These are phyloP conservation scores for Cherax quadricarinatus DNA, from an alignment of 1,140 invertebrate species.

Conservation along the genomic window DNA sequence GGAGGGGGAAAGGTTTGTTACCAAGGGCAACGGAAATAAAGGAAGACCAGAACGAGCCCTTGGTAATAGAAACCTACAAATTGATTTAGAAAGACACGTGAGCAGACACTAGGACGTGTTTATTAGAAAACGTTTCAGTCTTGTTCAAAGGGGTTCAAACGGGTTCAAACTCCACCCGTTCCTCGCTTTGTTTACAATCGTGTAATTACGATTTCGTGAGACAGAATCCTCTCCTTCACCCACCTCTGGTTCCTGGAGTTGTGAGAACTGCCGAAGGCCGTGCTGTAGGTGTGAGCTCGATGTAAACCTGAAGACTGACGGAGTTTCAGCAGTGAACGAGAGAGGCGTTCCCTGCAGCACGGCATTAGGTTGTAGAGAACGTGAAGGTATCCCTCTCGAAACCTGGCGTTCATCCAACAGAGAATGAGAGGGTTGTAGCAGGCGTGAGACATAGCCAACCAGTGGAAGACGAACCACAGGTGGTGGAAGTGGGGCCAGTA, in stretches of 20 bases:
- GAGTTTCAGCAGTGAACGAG: constrained; percentile 15
- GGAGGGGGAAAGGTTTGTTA: too few species aligned
- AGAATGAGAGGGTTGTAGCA: constrained; percentile 80
- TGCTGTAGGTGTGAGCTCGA: constrained; percentile 39
- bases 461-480: constrained; percentile 74
- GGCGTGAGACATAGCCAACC: constrained; percentile 75
- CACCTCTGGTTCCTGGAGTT: background rate
- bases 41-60: too few species aligned
- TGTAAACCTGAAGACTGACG: constrained; percentile 28
- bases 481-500: constrained; percentile 72
- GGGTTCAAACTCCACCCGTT: too few species aligned
- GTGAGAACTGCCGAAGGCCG: constrained; percentile 7
- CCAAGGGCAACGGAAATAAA: too few species aligned
- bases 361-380: constrained; percentile 44
- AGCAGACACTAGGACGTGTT: too few species aligned
- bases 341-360: constrained; percentile 14
- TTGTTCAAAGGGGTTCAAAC: too few species aligned
- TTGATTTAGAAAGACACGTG: too few species aligned
- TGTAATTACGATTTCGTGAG: background rate
- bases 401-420: constrained; percentile 79
- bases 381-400: constrained; percentile 74
- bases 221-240: background rate
- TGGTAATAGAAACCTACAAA: too few species aligned
- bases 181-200: background rate
- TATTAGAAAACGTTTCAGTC: too few species aligned